A percentile compares a stretch with the other conserved stretches of the same genome.
These are phyloP conservation scores for Eonycteris spelaea DNA, from an alignment of 2,113 vertebrate genomes.

Conservation along the genomic window DNA sequence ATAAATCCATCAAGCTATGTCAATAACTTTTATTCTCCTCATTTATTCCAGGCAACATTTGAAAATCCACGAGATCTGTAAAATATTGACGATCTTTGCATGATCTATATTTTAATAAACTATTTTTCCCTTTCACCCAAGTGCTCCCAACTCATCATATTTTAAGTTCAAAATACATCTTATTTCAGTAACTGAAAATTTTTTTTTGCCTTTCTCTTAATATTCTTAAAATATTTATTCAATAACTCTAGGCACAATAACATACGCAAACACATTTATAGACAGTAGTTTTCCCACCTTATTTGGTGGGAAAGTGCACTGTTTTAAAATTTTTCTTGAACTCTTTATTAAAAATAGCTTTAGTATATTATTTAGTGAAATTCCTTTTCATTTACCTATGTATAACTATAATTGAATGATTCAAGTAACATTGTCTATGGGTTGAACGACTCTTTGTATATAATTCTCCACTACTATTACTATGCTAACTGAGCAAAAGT, in stretches of 20 bases:
- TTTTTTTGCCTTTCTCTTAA: not conserved
- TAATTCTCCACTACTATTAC: not conserved
- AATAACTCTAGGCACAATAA: not conserved
- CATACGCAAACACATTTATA: not conserved
- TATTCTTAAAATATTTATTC: not conserved
- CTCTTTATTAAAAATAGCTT: not conserved
- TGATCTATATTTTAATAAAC: not conserved
- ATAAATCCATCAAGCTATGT: not conserved
- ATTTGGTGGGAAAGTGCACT: not conserved
- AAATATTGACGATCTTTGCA: not conserved
- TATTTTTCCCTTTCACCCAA: not conserved
- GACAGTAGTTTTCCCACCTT: not conserved
- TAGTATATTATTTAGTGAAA: not conserved
- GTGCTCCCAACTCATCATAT: not conserved
- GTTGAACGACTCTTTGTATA: not conserved
- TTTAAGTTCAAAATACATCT: not conserved
- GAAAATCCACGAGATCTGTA: slow-evolving; percentile 12
- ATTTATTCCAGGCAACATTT: not conserved
- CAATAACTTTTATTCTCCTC: slow-evolving; percentile 29
- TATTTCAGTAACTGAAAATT: not conserved
- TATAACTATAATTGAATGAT: not conserved
- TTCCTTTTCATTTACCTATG: not conserved
- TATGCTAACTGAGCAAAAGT: not conserved
- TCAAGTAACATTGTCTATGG: not conserved
- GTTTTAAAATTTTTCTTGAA: not conserved